A percentile compares a stretch with the other conserved stretches of the same genome.
Evolutionary conservation across 1,140 invertebrate genomes (phyloP).

Genomic region (Drosophila miranda): DNA sequence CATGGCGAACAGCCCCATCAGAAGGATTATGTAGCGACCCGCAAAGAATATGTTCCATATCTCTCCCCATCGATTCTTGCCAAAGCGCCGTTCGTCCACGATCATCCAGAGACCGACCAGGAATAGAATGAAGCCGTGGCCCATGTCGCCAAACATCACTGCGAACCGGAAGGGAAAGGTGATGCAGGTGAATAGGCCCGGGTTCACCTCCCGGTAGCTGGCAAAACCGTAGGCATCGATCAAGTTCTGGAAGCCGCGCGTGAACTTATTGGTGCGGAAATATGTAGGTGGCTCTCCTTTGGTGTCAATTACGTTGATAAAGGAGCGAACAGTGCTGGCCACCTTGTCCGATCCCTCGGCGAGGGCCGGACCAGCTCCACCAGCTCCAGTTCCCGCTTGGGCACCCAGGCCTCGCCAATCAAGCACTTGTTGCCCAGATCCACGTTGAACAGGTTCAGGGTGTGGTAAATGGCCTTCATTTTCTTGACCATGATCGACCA

Average conservation of each 20-base stretch:
- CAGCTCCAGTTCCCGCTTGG: slow-evolving; percentile 90
- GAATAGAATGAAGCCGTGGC: slow-evolving; percentile 88
- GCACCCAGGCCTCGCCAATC: slow-evolving; percentile 98
- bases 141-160: slow-evolving; percentile 90
- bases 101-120: slow-evolving; percentile 86
- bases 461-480: slow-evolving; percentile 95
- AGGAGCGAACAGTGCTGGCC: slow-evolving; percentile 95
- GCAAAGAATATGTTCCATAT: slow-evolving; percentile 98
- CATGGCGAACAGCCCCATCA: slow-evolving; percentile 98
- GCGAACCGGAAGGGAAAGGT: slow-evolving; percentile 90
- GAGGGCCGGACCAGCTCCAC: slow-evolving; percentile 95
- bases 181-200: slow-evolving; percentile 88
- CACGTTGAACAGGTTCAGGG: slow-evolving; percentile 93
- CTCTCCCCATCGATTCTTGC: slow-evolving; percentile 88
- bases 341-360: slow-evolving; percentile 94
- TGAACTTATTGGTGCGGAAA: slow-evolving; percentile 92
- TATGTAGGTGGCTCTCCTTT: slow-evolving; percentile 90
- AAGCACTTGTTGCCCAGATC: slow-evolving; percentile 95
- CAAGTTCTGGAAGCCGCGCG: slow-evolving; percentile 90
- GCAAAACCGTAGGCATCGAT: slow-evolving; percentile 93
- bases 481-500: slow-evolving; percentile 95
- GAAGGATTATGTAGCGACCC: slow-evolving; percentile 97
- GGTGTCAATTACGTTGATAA: slow-evolving; percentile 91
- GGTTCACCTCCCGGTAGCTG: slow-evolving; percentile 90
- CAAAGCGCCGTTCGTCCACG: slow-evolving; percentile 87